These are phyloP conservation scores for Cryptus viduatorius DNA, from an alignment of 2,888 invertebrate genomes.

Conservation along the genomic window DNA sequence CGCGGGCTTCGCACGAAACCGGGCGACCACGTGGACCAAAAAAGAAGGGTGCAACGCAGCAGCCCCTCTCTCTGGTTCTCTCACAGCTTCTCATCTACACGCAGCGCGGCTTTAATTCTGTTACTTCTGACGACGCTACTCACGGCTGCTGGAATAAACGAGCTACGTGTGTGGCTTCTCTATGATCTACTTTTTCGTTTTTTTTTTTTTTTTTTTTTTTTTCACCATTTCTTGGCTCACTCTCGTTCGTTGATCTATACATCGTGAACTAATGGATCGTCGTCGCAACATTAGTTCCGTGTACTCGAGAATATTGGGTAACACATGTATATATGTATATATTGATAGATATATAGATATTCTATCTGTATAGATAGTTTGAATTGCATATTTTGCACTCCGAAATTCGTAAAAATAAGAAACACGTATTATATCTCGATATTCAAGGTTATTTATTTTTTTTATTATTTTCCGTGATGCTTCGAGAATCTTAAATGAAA, in stretches of 20 bases:
- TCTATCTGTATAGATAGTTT: too few species aligned
- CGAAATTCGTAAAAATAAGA: not conserved
- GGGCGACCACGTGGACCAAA: slow-evolving; percentile 64
- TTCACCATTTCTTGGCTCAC: not conserved
- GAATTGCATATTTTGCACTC: too few species aligned
- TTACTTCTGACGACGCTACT: slow-evolving; percentile 20
- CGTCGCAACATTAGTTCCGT: slow-evolving; percentile 47
- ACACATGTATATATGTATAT: not conserved
- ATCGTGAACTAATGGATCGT: slow-evolving; percentile 29
- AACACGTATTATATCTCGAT: not conserved
- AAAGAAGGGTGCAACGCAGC: slow-evolving; percentile 45
- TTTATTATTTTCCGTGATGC: too few species aligned
- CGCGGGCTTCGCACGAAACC: slow-evolving; percentile 50
- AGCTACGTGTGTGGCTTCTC: slow-evolving; percentile 46
- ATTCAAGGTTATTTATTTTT: not conserved
- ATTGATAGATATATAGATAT: too few species aligned
- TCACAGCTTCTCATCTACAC: slow-evolving; percentile 14
- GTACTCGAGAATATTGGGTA: slow-evolving; percentile 2
- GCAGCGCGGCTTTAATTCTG: slow-evolving; percentile 44
- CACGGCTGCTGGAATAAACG: slow-evolving; percentile 43
- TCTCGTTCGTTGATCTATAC: slow-evolving; percentile 25
- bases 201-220: slow-evolving; percentile 3
- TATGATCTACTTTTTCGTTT: slow-evolving; percentile 8
- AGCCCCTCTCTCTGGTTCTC: not conserved
- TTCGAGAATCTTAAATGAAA: too few species aligned